These are phyloP conservation scores for Aspiorhynchus laticeps DNA, from an alignment of 2,113 vertebrate species.

Conservation along the genomic window DNA sequence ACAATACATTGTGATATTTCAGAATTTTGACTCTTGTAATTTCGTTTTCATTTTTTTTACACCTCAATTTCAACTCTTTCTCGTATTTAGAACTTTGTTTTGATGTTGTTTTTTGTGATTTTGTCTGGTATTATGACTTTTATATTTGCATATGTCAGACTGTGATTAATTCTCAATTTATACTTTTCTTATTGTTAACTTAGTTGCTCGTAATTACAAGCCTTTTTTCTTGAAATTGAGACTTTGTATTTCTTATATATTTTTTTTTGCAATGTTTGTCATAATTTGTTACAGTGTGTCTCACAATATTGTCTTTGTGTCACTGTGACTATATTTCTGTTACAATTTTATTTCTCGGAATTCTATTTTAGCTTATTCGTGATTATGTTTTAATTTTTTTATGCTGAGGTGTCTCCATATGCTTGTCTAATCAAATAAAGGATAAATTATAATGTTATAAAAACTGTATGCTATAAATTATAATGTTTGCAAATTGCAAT, in stretches of 20 bases:
- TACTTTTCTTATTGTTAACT: too few relatives aligned
- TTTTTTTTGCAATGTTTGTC: neutral
- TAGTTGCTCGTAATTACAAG: too few relatives aligned
- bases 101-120: neutral
- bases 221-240: neutral
- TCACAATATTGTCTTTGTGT: neutral
- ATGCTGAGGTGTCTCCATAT: neutral
- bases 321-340: neutral
- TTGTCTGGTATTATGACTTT: neutral
- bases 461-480: neutral
- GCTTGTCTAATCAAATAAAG: neutral
- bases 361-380: neutral
- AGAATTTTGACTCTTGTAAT: neutral
- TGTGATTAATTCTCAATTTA: neutral
- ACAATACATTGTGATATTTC: neutral
- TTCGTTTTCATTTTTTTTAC: neutral
- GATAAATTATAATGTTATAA: neutral
- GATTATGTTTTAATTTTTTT: neutral
- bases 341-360: neutral
- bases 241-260: neutral
- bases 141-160: too few relatives aligned
- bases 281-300: neutral
- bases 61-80: neutral
- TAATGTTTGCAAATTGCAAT: neutral
- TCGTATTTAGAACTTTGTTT: neutral